Conservation (phyloP, 2,113 vertebrate species). For the Sinocyclocheilus maitianheensis region DNA sequence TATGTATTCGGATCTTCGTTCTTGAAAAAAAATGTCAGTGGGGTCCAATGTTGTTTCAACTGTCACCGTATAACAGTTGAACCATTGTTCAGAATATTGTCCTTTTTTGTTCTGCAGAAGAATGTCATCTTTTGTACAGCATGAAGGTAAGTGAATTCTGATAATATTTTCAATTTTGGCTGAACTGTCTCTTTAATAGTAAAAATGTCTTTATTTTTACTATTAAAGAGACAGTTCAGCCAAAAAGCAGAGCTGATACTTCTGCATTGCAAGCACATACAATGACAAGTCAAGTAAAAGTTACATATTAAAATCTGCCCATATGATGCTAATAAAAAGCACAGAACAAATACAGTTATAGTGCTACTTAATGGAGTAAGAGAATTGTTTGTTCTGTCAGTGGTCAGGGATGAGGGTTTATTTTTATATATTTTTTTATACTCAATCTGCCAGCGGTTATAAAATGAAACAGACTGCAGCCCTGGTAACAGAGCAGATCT, state of each 20-base stretch:
- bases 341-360: not conserved
- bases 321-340: not conserved
- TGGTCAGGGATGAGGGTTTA: not conserved
- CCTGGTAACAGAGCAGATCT: conserved; percentile 32
- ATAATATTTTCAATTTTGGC: not conserved
- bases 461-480: not conserved
- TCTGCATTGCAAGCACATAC: not conserved
- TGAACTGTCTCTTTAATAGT: not conserved
- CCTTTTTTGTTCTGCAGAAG: not conserved
- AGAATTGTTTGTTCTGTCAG: not conserved
- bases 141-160: not conserved
- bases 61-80: not conserved
- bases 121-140: not conserved
- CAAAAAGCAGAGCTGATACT: not conserved
- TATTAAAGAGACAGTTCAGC: not conserved
- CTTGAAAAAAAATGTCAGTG: too few species aligned
- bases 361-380: not conserved
- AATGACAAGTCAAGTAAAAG: not conserved
- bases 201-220: not conserved
- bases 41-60: not conserved
- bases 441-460: not conserved
- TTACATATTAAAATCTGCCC: not conserved
- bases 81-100: not conserved
- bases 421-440: not conserved
- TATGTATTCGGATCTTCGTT: too few species aligned